A percentile compares a stretch with the other conserved stretches of the same genome.
Evolutionary conservation across 2,888 invertebrate genomes (phyloP).

Genomic region (Troides oblongomaculatus): DNA sequence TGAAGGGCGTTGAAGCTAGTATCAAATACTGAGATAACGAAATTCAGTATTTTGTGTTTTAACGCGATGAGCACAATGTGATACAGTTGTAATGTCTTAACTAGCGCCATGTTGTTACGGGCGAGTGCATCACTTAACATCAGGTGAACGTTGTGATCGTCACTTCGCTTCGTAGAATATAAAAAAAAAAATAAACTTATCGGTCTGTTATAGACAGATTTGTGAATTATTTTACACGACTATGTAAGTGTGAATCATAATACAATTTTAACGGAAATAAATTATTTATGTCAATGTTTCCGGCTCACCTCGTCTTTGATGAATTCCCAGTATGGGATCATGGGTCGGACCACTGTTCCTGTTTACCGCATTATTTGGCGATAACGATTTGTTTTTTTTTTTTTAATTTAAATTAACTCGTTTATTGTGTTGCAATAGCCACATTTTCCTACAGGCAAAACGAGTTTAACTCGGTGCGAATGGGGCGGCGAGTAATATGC

Average conservation of each 20-base stretch:
- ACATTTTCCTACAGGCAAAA: background rate
- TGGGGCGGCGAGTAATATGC: too few relatives aligned
- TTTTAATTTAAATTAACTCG: background rate
- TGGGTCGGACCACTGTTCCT: conserved; percentile 13
- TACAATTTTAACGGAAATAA: conserved; percentile 2
- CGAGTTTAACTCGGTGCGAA: background rate
- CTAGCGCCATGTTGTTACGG: too few relatives aligned
- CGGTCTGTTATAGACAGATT: background rate
- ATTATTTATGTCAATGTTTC: conserved; percentile 18
- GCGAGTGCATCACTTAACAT: too few relatives aligned
- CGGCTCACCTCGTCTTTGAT: conserved; percentile 6
- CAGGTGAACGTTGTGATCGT: too few relatives aligned
- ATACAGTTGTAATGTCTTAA: too few relatives aligned
- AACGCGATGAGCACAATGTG: too few relatives aligned
- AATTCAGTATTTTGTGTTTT: too few relatives aligned
- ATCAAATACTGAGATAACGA: too few relatives aligned
- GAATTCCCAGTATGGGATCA: conserved; percentile 6
- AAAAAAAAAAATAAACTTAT: background rate
- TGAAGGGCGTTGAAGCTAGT: too few relatives aligned
- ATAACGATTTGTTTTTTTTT: conserved; percentile 14
- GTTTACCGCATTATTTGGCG: conserved; percentile 15
- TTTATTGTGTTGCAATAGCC: background rate
- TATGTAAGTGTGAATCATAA: background rate
- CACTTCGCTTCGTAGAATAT: too few relatives aligned
- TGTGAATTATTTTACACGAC: too few relatives aligned